Conservation (phyloP, 2,113 vertebrate species). For the Syrrhaptes paradoxus region DNA sequence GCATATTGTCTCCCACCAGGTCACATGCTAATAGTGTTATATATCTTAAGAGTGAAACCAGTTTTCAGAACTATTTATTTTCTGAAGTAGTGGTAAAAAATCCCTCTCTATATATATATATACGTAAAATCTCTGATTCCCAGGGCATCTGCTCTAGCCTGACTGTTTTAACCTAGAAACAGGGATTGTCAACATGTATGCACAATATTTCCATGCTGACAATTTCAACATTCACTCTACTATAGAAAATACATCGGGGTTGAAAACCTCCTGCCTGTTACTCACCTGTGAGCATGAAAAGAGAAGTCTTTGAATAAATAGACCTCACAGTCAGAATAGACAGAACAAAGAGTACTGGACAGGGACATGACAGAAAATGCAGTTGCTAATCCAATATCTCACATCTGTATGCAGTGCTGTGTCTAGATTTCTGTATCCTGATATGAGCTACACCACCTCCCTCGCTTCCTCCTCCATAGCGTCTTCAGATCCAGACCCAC, state of each 20-base stretch:
- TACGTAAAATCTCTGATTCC: neutral
- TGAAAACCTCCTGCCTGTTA: neutral
- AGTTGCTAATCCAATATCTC: neutral
- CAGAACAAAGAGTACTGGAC: neutral
- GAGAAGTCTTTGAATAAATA: neutral
- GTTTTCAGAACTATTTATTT: neutral
- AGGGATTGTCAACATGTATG: neutral
- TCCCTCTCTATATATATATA: rapidly evolving
- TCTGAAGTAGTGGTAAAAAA: neutral
- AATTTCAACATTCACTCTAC: neutral
- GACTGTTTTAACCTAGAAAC: neutral
- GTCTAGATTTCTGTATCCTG: neutral
- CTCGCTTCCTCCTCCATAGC: neutral
- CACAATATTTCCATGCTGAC: neutral
- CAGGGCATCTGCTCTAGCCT: neutral
- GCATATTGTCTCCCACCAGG: neutral
- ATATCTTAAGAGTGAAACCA: neutral
- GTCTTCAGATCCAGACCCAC: neutral
- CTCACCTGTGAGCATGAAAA: neutral
- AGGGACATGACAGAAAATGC: neutral
- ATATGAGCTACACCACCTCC: rapidly evolving
- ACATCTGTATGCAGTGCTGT: neutral
- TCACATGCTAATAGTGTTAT: neutral
- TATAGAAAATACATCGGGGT: neutral
- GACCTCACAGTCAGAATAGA: neutral